Evolutionary conservation across 2,113 vertebrate species (phyloP).

Genomic region (Aspiorhynchus laticeps): DNA sequence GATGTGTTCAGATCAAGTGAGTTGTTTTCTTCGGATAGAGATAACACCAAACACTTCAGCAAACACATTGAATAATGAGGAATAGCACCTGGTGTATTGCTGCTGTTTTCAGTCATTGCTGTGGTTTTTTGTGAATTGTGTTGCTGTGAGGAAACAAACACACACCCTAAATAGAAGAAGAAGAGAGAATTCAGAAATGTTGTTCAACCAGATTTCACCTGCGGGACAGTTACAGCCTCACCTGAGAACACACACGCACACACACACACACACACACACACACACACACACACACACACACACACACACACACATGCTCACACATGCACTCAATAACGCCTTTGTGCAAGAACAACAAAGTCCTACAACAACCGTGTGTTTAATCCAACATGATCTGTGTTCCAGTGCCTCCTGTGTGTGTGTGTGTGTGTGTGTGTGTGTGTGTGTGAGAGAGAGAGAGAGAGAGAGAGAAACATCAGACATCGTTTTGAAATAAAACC

Average conservation of each 20-base stretch:
- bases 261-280: background rate
- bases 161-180: conserved; percentile 5
- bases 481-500: background rate
- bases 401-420: background rate
- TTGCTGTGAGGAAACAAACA: background rate
- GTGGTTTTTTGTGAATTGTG: background rate
- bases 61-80: background rate
- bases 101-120: background rate
- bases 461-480: background rate
- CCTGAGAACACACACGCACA: background rate
- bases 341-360: conserved; percentile 5
- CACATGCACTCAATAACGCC: background rate
- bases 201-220: conserved; percentile 25
- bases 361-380: background rate
- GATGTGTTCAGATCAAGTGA: background rate
- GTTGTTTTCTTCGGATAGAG: no score
- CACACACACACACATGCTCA: background rate
- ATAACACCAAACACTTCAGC: background rate
- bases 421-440: background rate
- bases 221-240: conserved; percentile 13
- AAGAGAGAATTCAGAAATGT: background rate
- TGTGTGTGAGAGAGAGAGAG: background rate
- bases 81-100: background rate
- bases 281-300: background rate
- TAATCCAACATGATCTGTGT: background rate